These are phyloP conservation scores for Nephrotoma appendiculata DNA, from an alignment of 2,888 invertebrate species.

Conservation along the genomic window DNA sequence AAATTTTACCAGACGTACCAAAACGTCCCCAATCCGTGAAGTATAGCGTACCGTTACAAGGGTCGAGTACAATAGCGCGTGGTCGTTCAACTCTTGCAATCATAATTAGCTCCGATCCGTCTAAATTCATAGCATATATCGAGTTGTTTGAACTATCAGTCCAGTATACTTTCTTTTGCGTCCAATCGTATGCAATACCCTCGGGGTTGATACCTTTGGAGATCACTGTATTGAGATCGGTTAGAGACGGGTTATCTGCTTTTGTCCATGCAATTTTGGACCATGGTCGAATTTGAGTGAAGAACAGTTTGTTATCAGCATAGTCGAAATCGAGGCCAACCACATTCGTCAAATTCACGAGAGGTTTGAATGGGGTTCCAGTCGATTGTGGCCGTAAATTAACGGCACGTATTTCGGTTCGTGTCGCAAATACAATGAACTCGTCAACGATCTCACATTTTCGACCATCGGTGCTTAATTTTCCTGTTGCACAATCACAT, in stretches of 20 bases:
- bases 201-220: constrained; percentile 78
- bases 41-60: constrained; percentile 88
- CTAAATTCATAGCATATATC: constrained; percentile 87
- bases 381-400: constrained; percentile 72
- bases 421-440: constrained; percentile 84
- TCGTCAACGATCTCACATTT: constrained; percentile 75
- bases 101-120: constrained; percentile 76
- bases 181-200: constrained; percentile 95
- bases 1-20: constrained; percentile 86
- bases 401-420: constrained; percentile 87
- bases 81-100: constrained; percentile 88
- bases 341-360: constrained; percentile 77
- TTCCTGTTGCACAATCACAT: constrained; percentile 90
- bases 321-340: constrained; percentile 95
- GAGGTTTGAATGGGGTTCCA: constrained; percentile 69
- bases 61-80: constrained; percentile 88
- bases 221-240: constrained; percentile 51
- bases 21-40: constrained; percentile 94
- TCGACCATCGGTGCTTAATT: constrained; percentile 46
- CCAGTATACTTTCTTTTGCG: constrained; percentile 94
- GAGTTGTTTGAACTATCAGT: constrained; percentile 90
- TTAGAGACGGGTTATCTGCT: constrained; percentile 48
- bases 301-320: constrained; percentile 70
- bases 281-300: constrained; percentile 88
- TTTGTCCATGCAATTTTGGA: constrained; percentile 73